Conservation (phyloP, 2,888 invertebrate species). For the Eupithecia subfuscata region DNA sequence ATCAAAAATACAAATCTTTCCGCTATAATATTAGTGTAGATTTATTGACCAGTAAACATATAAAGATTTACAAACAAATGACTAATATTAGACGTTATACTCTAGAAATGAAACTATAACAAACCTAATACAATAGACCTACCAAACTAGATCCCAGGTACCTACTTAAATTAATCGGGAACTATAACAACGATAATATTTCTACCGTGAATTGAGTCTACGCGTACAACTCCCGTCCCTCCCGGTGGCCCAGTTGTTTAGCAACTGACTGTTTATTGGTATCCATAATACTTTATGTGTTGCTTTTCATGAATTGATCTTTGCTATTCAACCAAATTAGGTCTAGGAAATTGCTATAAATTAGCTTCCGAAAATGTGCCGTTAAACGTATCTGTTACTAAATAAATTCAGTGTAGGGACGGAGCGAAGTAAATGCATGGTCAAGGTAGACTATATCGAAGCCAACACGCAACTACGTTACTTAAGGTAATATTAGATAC, state of each 20-base stretch:
- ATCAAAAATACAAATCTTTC: no score
- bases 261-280: constrained; percentile 43
- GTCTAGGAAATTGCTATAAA: constrained; percentile 38
- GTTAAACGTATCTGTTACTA: constrained; percentile 8
- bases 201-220: constrained; percentile 22
- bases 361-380: not conserved
- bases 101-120: not conserved
- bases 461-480: constrained; percentile 51
- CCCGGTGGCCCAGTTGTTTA: constrained; percentile 39
- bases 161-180: not conserved
- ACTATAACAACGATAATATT: constrained; percentile 5
- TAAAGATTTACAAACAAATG: not conserved
- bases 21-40: no score
- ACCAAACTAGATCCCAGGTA: not conserved
- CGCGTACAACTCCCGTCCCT: constrained; percentile 16
- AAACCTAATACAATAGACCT: not conserved
- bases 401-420: constrained; percentile 34
- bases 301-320: constrained; percentile 39
- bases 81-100: not conserved
- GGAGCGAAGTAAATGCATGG: not conserved
- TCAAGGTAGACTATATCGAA: constrained; percentile 26
- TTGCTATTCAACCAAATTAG: constrained; percentile 30
- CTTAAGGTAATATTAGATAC: constrained; percentile 46
- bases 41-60: no score
- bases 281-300: constrained; percentile 39